Base-by-base conservation (phyloP, 2,113 vertebrate species). In the Callipepla squamata region DNA sequence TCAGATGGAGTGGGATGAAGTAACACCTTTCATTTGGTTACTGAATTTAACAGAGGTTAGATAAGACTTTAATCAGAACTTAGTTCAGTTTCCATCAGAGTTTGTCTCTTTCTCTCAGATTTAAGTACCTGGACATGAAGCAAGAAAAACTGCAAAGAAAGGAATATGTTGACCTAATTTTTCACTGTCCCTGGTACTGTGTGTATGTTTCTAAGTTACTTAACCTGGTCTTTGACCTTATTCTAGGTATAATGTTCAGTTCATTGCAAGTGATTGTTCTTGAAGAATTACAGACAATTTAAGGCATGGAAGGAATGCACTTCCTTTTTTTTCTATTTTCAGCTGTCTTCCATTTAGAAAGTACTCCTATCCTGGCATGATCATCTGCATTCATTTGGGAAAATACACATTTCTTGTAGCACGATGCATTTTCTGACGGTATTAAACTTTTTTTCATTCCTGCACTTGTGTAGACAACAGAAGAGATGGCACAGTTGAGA, bases 301-400 rank as follows among this genome's bases (percentile, higher is more conserved):
- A 67, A 96, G 55, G 50, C 81, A 82, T 72, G 63, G 74, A 17
- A 80, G 81, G 26, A 87, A 72, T 5, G 11, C 55, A 44, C 6
- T 92, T 94, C 36, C 23, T 55, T 72, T 51, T 26, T 80, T 58
- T 80, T 12, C 58, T 63, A 38, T 93, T 93, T 95, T 87, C 48
- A 91, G 25, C 74, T 93, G 5, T 68, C 87, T 96, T 91, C 77
- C 87, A 94, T 38, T 95, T 94, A 94, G 50, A 69, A 50, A 82
- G 19, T 67, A 67, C 50, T 91, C 86, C 67, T 89, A 90, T 94
- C 80, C 94, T 87, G 70, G 84, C 91, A 92, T 42, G 84, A 93
- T 82, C 23, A 59, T 94, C 78, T 80, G 80, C 80, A 92, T 93
- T 89, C 23, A 50, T 87, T 90, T 89, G 45, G 69, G 40, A 76